Base-by-base conservation (phyloP, 2,888 invertebrate species). In the Horisme vitalbata region DNA sequence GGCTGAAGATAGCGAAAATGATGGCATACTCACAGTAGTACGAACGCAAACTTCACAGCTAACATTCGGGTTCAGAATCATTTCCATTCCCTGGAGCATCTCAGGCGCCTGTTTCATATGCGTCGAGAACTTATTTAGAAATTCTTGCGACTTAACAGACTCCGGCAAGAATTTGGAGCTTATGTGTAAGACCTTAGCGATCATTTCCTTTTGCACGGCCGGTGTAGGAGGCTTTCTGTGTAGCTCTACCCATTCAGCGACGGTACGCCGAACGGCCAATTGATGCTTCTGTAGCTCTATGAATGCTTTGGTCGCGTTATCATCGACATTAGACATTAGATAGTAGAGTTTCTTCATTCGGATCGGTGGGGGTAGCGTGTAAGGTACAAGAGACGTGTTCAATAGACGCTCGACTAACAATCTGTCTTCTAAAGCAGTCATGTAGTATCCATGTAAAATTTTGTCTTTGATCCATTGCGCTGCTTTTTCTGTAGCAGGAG, bases 391-490 rank as follows among this genome's bases (percentile, higher is more conserved):
- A 47, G 97, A 98, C 5, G 97, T 98, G 73, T 99, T 98, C 27
- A 99, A 80, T 15, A 99, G 90, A 58, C 98, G 91, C 79, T 99
- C 99, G 0, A 99, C 98, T 39, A 99, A 79, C 37, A 99, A 85
- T 66, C 97, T 93, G 83, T 99, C 99, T 78, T 99, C 99, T 78
- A 98, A 93, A 12, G 94, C 94, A 0, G 94, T 93, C 93, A 94
- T 94, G 60, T 94, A 94, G 52, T 93, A 93, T 0, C 90, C 97
- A 80, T 99, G 98, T 14, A 99, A 91, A 52, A 99, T 97, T 91
- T 99, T 99, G 72, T 99, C 97, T 75, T 97, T 97, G 52, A 99
- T 98, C 98, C 99, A 99, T 53, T 96, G 95, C 0, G 98, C 95
- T 0, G 97, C 96, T 65, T 95, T 95, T 64, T 96, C 96, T 0